phyloP scores from a whole-genome alignment of 1,140 invertebrate species.

The Papilio machaon region DNA sequence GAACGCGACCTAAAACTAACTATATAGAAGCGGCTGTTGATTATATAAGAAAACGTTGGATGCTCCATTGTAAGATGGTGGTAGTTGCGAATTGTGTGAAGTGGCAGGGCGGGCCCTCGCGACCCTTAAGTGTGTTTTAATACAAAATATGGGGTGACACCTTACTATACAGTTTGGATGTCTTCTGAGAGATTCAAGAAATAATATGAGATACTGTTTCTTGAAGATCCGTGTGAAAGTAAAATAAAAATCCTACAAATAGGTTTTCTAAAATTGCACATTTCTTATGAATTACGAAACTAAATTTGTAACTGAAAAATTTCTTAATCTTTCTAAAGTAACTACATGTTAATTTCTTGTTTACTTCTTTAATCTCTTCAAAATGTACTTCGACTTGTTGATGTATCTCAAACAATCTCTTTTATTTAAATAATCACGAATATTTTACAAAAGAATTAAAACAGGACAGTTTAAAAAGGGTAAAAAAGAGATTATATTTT shows the following conservation, averaged over 20 bases:
- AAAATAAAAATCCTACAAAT: neutral
- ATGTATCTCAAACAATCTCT: neutral
- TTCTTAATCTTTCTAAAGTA: neutral
- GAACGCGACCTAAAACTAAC: constrained; percentile 39
- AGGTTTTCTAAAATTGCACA: neutral
- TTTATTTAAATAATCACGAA: neutral
- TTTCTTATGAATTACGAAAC: neutral
- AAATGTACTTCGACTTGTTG: neutral
- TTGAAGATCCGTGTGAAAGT: neutral
- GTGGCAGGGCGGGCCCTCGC: constrained; percentile 38
- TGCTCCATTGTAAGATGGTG: constrained; percentile 51
- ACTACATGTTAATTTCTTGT: neutral
- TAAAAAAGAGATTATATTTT: constrained; percentile 7
- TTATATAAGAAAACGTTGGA: constrained; percentile 65
- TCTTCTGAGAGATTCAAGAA: neutral
- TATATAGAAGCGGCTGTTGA: constrained; percentile 52
- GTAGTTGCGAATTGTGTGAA: constrained; percentile 53
- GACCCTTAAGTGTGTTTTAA: constrained; percentile 47
- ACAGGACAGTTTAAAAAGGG: neutral
- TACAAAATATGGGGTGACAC: constrained; percentile 43
- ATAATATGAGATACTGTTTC: neutral
- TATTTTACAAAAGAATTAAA: constrained; percentile 1
- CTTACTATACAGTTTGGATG: neutral
- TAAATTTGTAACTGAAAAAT: neutral
- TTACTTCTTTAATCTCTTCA: neutral